Percentiles rank a stretch among this genome's conserved stretches.
Conservation (phyloP, 2,797 vertebrate species). For the Clarias pachynema region DNA sequence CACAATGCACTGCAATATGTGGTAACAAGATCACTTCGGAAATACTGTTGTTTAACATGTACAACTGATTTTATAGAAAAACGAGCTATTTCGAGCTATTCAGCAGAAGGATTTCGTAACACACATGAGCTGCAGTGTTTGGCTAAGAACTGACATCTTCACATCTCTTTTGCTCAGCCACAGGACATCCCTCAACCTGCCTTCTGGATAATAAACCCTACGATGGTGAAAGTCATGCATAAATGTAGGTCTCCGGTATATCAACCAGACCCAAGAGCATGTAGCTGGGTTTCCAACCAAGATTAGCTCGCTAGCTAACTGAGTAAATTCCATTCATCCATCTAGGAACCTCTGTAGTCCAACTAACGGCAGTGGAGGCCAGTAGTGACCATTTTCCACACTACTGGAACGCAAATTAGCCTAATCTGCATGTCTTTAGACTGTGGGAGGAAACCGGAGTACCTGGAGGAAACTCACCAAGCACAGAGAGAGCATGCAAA, state of each 20-base stretch:
- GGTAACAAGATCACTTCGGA: background rate
- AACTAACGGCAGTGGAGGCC: too few relatives aligned
- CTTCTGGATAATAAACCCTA: background rate
- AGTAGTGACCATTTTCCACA: too few relatives aligned
- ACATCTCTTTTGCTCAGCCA: conserved; percentile 15
- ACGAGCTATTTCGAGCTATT: background rate
- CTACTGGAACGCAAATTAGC: too few relatives aligned
- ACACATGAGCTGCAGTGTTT: conserved; percentile 42
- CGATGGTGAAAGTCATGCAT: background rate
- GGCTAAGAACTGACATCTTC: conserved; percentile 36
- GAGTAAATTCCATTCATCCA: too few relatives aligned
- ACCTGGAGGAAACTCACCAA: too few relatives aligned
- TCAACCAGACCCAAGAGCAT: background rate
- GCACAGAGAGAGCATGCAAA: too few relatives aligned
- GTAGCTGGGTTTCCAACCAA: background rate
- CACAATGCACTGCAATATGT: background rate
- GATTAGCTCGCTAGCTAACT: background rate
- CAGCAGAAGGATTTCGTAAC: background rate
- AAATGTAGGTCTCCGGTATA: background rate
- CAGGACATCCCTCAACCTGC: background rate
- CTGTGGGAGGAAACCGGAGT: too few relatives aligned
- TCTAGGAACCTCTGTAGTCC: too few relatives aligned
- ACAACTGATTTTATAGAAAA: background rate
- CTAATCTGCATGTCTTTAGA: too few relatives aligned
- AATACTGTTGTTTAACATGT: background rate